These are phyloP conservation scores for Parnassius apollo DNA, from an alignment of 2,888 invertebrate species.

Conservation along the genomic window DNA sequence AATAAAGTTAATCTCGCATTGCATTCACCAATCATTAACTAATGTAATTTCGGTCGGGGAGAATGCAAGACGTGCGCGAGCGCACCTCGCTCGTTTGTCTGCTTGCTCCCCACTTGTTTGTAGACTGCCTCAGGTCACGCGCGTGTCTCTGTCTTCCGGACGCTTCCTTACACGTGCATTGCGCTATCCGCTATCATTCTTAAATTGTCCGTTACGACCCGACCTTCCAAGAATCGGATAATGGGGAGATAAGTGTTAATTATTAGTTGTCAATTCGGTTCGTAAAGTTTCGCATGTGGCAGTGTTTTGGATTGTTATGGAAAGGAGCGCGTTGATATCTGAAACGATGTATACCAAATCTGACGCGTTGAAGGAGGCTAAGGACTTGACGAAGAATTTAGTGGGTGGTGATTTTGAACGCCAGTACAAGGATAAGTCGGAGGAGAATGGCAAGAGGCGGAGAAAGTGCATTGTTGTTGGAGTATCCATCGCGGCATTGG, in stretches of 20 bases:
- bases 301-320: conserved; percentile 53
- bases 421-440: conserved; percentile 56
- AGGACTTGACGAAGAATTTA: conserved; percentile 70
- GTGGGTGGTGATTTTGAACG: conserved; percentile 72
- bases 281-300: conserved; percentile 50
- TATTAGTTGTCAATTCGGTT: conserved; percentile 41
- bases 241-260: conserved; percentile 63
- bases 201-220: conserved; percentile 36
- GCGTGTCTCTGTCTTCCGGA: conserved; percentile 40
- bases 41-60: conserved; percentile 5
- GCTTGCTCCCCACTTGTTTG: conserved; percentile 45
- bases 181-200: conserved; percentile 40
- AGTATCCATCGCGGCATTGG: conserved; percentile 47
- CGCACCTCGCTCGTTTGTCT: conserved; percentile 31
- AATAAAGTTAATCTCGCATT: conserved; percentile 12
- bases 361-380: conserved; percentile 56
- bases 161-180: conserved; percentile 43
- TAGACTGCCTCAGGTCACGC: conserved; percentile 53
- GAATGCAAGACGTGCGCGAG: conserved; percentile 37
- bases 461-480: conserved; percentile 49
- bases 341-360: conserved; percentile 66
- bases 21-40: conserved; percentile 5
- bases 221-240: conserved; percentile 55
- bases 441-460: conserved; percentile 47
- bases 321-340: conserved; percentile 66